A percentile compares a stretch with the other conserved stretches of the same genome.
Evolutionary conservation across 2,888 invertebrate species (phyloP).

Genomic region (Drosophila pseudotalamancana): DNA sequence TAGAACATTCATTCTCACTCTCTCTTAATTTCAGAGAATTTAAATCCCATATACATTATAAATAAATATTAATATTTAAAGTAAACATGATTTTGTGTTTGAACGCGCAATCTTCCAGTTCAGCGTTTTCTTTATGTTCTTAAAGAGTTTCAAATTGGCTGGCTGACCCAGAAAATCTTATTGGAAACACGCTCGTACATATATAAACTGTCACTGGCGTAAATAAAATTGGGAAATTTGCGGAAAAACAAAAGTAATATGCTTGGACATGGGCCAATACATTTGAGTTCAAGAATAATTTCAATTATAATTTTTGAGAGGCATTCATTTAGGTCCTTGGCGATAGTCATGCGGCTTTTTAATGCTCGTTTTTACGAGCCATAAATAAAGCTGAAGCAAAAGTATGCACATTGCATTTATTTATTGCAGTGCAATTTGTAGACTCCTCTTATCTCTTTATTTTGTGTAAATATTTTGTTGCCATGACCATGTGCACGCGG

Average conservation of each 20-base stretch:
- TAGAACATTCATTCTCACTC: neutral
- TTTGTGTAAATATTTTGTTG: slow-evolving; percentile 63
- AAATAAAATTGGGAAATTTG: slow-evolving; percentile 54
- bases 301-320: slow-evolving; percentile 47
- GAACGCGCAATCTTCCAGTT: neutral
- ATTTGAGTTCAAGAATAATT: slow-evolving; percentile 28
- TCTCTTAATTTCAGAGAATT: neutral
- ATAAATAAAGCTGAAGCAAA: slow-evolving; percentile 34
- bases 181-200: slow-evolving; percentile 10
- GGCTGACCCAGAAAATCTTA: slow-evolving; percentile 52
- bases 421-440: slow-evolving; percentile 40
- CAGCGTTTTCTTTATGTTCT: neutral
- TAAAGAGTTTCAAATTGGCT: slow-evolving; percentile 20
- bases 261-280: slow-evolving; percentile 62
- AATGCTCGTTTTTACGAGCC: slow-evolving; percentile 34
- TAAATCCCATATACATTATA: no score
- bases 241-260: slow-evolving; percentile 27
- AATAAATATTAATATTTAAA: no score
- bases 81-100: neutral
- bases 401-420: slow-evolving; percentile 33
- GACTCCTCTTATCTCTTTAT: slow-evolving; percentile 32
- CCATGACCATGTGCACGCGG: slow-evolving; percentile 40
- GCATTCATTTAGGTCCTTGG: slow-evolving; percentile 42
- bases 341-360: slow-evolving; percentile 30
- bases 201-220: slow-evolving; percentile 58